Evolutionary conservation across 2,797 vertebrate species (phyloP), one percentile per base, ranked within the genome.

Genomic region (Emys orbicularis): DNA sequence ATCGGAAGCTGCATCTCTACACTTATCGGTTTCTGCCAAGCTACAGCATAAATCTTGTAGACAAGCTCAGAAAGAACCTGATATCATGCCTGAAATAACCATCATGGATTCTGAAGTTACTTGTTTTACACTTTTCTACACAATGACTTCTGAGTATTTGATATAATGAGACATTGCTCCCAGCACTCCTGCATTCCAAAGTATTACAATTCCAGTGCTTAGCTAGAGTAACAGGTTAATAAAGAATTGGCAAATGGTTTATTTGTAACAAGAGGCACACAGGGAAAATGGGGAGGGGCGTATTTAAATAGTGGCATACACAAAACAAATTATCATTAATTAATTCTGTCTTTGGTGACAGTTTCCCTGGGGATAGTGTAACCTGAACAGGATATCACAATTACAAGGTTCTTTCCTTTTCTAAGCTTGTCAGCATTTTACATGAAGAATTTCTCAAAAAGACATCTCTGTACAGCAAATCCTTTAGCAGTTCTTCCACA

Each of bases 91-190:
- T 92, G 89, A 96, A 96, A 96, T 76, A 85, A 92, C 47, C 72
- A 49, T 91, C 93, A 68, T 80, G 74, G 93, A 21, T 96, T 97
- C 93, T 92, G 97, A 94, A 96, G 94, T 95, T 95, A 93, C 95
- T 97, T 98, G 96, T 97, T 97, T 95, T 97, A 98, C 97, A 97
- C 94, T 97, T 97, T 96, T 94, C 97, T 94, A 96, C 92, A 93
- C 94, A 93, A 81, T 93, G 94, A 96, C 83, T 95, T 88, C 83
- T 84, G 83, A 93, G 91, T 86, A 89, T 94, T 87, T 96, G 96
- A 98, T 97, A 89, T 84, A 94, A 88, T 81, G 52, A 97, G 96
- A 97, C 95, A 77, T 74, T 83, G 96, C 95, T 97, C 92, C 94
- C 88, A 97, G 95, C 59, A 89, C 21, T 83, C 44, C 86, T 76